Conservation (phyloP, 2,113 vertebrate species). For the Otis tarda region DNA sequence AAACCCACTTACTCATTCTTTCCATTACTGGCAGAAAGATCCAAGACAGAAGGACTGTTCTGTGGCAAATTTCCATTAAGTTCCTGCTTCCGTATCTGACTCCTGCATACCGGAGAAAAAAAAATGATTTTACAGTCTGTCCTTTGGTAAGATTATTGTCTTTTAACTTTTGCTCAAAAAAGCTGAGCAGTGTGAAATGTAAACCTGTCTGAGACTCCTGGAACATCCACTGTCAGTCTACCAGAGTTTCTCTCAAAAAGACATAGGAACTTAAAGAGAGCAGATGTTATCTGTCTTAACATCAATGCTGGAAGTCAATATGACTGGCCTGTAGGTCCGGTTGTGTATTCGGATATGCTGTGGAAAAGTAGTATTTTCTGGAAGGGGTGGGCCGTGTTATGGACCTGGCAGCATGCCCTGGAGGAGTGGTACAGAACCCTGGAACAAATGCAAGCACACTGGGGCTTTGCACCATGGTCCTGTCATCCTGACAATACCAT, state of each 20-base stretch:
- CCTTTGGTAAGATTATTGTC: fast-evolving
- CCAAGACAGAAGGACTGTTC: not conserved
- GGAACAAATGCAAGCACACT: not conserved
- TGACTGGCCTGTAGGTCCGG: not conserved
- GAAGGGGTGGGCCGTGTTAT: not conserved
- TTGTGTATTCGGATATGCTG: not conserved
- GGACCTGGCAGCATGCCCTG: not conserved
- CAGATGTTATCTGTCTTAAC: not conserved
- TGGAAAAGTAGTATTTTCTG: not conserved
- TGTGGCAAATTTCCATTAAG: not conserved
- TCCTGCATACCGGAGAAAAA: not conserved
- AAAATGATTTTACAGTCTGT: not conserved
- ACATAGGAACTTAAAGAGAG: not conserved
- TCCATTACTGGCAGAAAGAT: not conserved
- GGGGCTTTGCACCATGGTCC: not conserved
- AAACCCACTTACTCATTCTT: conserved; percentile 10
- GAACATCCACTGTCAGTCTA: not conserved
- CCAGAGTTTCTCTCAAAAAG: not conserved
- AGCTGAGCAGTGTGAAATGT: not conserved
- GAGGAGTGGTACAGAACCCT: not conserved
- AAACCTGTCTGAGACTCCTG: not conserved
- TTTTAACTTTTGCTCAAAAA: not conserved
- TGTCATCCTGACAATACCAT: not conserved
- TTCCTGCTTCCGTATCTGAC: not conserved
- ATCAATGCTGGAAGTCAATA: not conserved